These are phyloP conservation scores for Drosophila nigromelanica DNA, from an alignment of 1,140 invertebrate genomes.

Conservation along the genomic window DNA sequence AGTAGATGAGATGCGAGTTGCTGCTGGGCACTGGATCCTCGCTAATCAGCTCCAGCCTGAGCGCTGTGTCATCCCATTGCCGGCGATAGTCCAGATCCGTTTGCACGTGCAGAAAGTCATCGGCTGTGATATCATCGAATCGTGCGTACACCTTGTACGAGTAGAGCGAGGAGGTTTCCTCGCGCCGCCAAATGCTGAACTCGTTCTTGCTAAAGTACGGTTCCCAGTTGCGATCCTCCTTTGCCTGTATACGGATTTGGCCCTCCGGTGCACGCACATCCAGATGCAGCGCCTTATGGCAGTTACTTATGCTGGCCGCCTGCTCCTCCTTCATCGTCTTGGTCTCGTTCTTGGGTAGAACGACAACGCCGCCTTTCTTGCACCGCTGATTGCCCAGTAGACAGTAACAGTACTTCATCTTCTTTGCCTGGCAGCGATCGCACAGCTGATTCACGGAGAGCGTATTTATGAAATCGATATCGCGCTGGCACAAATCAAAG, in stretches of 20 bases:
- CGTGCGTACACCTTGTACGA: conserved; percentile 94
- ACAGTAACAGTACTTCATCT: conserved; percentile 86
- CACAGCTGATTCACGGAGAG: conserved; percentile 76
- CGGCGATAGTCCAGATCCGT: conserved; percentile 91
- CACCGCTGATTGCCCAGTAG: conserved; percentile 86
- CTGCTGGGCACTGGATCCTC: conserved; percentile 86
- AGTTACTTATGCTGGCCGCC: conserved; percentile 48
- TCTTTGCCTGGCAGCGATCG: conserved; percentile 85
- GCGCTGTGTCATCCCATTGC: conserved; percentile 92
- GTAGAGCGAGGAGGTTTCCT: conserved; percentile 88
- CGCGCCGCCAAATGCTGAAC: conserved; percentile 91
- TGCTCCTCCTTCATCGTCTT: conserved; percentile 17
- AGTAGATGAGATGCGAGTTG: conserved; percentile 91
- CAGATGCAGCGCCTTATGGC: conserved; percentile 37
- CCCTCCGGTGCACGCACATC: conserved; percentile 57
- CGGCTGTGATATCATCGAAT: conserved; percentile 90
- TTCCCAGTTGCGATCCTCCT: conserved; percentile 87
- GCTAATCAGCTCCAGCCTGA: conserved; percentile 88
- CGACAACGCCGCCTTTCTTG: conserved; percentile 85
- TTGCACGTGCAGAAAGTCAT: conserved; percentile 92
- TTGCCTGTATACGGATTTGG: conserved; percentile 76
- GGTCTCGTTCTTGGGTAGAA: conserved; percentile 44
- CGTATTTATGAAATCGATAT: conserved; percentile 73
- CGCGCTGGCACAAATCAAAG: conserved; percentile 67
- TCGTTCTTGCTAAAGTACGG: conserved; percentile 92